Evolutionary conservation across 2,113 vertebrate species (phyloP).

Genomic region (Oryzias melastigma): DNA sequence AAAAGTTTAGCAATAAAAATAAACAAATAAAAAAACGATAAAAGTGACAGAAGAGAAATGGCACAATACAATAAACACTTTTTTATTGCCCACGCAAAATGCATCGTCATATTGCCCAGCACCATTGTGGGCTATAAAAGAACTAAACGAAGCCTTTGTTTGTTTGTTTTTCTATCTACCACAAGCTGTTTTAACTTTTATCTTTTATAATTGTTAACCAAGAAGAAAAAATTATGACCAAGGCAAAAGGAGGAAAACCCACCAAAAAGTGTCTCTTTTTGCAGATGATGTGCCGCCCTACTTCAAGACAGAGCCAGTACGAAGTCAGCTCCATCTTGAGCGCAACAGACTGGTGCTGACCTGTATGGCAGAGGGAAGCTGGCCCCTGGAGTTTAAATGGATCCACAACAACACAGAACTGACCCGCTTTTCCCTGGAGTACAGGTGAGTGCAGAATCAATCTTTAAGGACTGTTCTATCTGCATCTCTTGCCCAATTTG

Average conservation of each 20-base stretch:
- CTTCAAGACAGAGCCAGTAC: constrained; percentile 95
- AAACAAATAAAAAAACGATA: too few relatives aligned
- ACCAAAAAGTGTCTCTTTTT: not conserved
- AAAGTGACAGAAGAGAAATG: too few relatives aligned
- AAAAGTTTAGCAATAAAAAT: too few relatives aligned
- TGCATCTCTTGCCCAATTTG: too few relatives aligned
- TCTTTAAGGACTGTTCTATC: not conserved
- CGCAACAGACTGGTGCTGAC: constrained; percentile 96
- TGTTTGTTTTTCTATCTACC: too few relatives aligned
- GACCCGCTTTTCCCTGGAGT: constrained; percentile 95
- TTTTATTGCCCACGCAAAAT: too few relatives aligned
- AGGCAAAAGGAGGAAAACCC: not conserved
- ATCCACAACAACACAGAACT: constrained; percentile 91
- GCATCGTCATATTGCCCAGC: too few relatives aligned
- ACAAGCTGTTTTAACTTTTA: too few relatives aligned
- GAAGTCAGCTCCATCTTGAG: constrained; percentile 94
- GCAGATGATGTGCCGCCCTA: constrained; percentile 96
- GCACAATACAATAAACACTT: too few relatives aligned
- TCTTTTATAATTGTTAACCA: too few relatives aligned
- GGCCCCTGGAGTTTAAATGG: constrained; percentile 99
- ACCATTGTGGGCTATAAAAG: too few relatives aligned
- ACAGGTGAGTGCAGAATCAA: constrained; percentile 80
- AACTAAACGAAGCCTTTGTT: too few relatives aligned
- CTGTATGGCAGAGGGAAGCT: constrained; percentile 98
- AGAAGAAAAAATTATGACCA: not conserved